Conservation (phyloP, 2,113 vertebrate genomes). For the Syrmaticus mikado region DNA sequence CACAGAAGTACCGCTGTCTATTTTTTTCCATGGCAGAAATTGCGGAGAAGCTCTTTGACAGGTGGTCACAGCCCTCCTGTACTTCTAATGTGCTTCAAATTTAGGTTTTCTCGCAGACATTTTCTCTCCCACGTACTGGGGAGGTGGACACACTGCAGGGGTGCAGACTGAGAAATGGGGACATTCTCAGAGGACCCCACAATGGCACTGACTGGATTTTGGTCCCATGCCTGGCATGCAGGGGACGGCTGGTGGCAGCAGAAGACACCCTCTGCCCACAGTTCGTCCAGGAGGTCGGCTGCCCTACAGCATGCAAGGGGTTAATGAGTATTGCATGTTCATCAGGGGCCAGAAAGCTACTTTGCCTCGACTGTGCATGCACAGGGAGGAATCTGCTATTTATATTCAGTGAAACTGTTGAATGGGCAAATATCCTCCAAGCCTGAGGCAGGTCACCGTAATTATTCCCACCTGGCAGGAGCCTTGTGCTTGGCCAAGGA, state of each 20-base stretch:
- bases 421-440: not conserved
- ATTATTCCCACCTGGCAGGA: slow-evolving; percentile 25
- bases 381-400: not conserved
- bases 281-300: not conserved
- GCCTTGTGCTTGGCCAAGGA: not conserved
- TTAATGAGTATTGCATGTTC: not conserved
- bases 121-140: not conserved
- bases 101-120: not conserved
- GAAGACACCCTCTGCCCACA: not conserved
- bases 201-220: not conserved
- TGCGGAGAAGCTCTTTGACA: not conserved
- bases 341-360: too few relatives aligned
- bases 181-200: not conserved
- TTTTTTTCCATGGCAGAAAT: not conserved
- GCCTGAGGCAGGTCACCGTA: not conserved
- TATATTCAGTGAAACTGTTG: not conserved
- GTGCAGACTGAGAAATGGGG: not conserved
- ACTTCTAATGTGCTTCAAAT: not conserved
- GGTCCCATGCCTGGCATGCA: too few relatives aligned
- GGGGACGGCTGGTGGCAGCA: not conserved
- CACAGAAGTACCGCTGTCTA: rapidly evolving
- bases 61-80: not conserved
- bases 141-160: not conserved
- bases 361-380: too few relatives aligned
- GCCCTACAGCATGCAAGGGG: not conserved